A percentile compares a stretch with the other conserved stretches of the same genome.
phyloP scores from a whole-genome alignment of 2,797 vertebrate genomes.

The Hafferia zeledoni region DNA sequence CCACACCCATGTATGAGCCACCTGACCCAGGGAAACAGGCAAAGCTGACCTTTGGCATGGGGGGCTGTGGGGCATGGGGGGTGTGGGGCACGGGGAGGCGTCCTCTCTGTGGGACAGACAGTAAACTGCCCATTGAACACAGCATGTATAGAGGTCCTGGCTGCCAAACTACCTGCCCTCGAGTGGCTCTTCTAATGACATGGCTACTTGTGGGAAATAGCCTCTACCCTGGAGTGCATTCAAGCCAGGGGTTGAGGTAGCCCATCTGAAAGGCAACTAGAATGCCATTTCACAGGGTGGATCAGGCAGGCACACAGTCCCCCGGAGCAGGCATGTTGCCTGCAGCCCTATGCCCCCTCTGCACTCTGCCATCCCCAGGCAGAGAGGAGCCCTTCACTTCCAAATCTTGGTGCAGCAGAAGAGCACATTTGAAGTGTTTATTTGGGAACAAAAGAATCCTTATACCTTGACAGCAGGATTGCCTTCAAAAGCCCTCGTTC shows the following conservation, averaged over 20 bases:
- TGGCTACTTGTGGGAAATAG: neutral
- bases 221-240: neutral
- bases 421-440: neutral
- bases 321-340: neutral
- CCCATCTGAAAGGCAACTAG: neutral
- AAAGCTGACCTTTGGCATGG: neutral
- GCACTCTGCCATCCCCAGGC: accelerated
- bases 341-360: accelerated
- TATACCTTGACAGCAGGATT: neutral
- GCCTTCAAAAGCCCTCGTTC: conserved; percentile 48
- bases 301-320: neutral
- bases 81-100: no score
- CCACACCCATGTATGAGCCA: neutral
- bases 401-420: neutral
- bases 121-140: neutral
- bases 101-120: neutral
- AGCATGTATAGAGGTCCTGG: accelerated
- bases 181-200: neutral
- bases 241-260: neutral
- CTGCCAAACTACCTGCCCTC: neutral
- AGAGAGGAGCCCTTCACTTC: neutral
- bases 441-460: conserved; percentile 25
- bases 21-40: neutral
- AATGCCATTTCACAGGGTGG: accelerated
- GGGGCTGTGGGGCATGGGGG: neutral